Evolutionary conservation across 2,797 vertebrate genomes (phyloP).

Genomic region (Rhynchonycteris naso): DNA sequence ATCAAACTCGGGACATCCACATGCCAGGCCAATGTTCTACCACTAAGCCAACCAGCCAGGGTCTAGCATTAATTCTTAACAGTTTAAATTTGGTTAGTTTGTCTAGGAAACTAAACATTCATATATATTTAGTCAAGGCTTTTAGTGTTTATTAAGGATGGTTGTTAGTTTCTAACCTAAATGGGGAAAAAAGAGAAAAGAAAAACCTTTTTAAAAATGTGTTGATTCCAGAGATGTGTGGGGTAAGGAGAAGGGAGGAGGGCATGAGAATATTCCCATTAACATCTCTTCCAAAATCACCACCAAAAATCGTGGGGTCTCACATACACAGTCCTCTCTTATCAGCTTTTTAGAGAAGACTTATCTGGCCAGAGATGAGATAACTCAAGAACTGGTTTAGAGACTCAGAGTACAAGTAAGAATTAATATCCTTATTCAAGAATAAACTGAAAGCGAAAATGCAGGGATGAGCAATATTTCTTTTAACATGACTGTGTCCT

Average conservation of each 20-base stretch:
- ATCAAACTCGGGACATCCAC: too few relatives aligned
- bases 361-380: not conserved
- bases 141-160: not conserved
- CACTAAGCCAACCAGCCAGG: not conserved
- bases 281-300: not conserved
- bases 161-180: not conserved
- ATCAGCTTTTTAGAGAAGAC: not conserved
- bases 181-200: not conserved
- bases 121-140: not conserved
- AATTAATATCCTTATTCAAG: not conserved
- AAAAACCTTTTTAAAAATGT: not conserved
- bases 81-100: not conserved
- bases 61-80: not conserved
- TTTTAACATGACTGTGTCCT: not conserved
- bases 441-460: not conserved
- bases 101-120: not conserved
- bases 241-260: too few relatives aligned
- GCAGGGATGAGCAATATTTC: too few relatives aligned
- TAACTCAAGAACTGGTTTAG: not conserved
- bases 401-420: not conserved
- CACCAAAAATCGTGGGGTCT: not conserved
- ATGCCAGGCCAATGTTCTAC: too few relatives aligned
- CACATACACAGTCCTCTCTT: not conserved
- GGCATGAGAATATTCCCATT: not conserved
- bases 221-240: not conserved